Evolutionary conservation across 2,888 invertebrate species (phyloP).

Genomic region (Trissonchulus latispiculum): DNA sequence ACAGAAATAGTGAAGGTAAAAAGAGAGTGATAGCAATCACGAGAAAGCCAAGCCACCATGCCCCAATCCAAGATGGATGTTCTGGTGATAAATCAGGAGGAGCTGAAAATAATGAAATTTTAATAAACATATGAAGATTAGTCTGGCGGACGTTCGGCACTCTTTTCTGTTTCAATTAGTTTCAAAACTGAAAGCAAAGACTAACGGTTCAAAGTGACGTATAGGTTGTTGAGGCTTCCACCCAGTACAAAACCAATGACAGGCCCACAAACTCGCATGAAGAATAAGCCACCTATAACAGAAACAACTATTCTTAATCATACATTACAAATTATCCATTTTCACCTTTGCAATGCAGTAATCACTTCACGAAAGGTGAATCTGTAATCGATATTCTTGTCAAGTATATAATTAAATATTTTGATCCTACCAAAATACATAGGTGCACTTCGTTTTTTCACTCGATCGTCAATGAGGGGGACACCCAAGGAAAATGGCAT

Average conservation of each 20-base stretch:
- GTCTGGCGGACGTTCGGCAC: too few relatives aligned
- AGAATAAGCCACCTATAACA: constrained; percentile 41
- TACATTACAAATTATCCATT: too few relatives aligned
- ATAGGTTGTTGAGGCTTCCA: constrained; percentile 36
- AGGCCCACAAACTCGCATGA: constrained; percentile 42
- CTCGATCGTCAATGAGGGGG: constrained; percentile 43
- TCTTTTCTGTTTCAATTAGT: too few relatives aligned
- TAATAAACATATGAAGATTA: constrained; percentile 19
- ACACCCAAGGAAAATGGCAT: constrained; percentile 44
- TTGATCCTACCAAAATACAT: constrained; percentile 37
- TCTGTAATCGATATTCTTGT: too few relatives aligned
- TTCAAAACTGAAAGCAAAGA: too few relatives aligned
- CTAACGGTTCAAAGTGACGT: constrained; percentile 37
- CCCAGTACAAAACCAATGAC: constrained; percentile 40
- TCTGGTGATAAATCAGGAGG: constrained; percentile 40
- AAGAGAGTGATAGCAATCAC: constrained; percentile 37
- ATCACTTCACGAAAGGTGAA: not conserved
- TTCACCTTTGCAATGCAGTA: not conserved
- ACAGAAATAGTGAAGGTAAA: constrained; percentile 42
- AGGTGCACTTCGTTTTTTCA: constrained; percentile 39
- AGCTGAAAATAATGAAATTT: constrained; percentile 28
- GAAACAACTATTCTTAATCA: not conserved
- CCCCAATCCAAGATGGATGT: constrained; percentile 49
- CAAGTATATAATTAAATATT: not conserved
- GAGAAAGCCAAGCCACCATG: constrained; percentile 49